Conservation (phyloP, 2,888 invertebrate genomes). For the Idaea dimidiata region DNA sequence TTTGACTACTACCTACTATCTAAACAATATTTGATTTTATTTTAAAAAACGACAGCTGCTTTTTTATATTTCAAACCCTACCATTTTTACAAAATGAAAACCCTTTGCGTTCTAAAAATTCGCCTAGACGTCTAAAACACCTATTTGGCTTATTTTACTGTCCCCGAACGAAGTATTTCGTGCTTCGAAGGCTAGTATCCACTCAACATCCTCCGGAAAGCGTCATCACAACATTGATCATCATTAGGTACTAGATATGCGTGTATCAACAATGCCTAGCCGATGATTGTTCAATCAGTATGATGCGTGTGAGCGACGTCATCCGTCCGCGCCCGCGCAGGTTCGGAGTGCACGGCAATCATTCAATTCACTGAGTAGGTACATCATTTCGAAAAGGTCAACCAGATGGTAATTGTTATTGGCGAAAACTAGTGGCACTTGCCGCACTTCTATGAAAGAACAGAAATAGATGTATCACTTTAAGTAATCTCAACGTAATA, state of each 20-base stretch:
- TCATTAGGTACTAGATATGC: background rate
- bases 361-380: conserved; percentile 20
- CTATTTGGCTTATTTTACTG: background rate
- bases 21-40: no score
- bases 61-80: no score
- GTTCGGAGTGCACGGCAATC: conserved; percentile 15
- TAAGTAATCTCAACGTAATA: no score
- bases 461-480: no score
- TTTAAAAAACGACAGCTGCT: no score
- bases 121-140: no score
- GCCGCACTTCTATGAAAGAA: no score
- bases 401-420: background rate
- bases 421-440: background rate
- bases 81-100: no score
- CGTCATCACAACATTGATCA: background rate
- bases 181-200: conserved; percentile 9
- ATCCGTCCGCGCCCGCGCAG: background rate
- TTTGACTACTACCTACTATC: no score
- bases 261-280: background rate
- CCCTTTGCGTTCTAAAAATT: no score
- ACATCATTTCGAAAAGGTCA: conserved; percentile 8
- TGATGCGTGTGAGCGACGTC: background rate
- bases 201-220: conserved; percentile 12
- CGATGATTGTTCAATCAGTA: background rate
- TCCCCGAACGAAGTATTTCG: background rate